phyloP scores from a whole-genome alignment of 1,140 invertebrate species.

The Nylanderia fulva region DNA sequence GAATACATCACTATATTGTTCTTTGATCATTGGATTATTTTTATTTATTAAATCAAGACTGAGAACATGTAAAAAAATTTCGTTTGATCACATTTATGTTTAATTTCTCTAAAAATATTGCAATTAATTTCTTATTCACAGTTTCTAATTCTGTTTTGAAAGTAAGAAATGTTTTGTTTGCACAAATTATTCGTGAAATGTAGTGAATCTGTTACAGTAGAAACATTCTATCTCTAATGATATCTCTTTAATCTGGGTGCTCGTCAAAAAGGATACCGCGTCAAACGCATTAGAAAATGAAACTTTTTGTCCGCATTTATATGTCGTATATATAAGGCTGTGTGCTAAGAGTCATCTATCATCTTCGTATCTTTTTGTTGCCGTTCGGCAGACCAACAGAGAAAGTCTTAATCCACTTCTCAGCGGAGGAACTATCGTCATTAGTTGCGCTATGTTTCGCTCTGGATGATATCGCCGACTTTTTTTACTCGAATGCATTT shows the following conservation, averaged over 20 bases:
- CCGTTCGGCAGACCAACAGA: slow-evolving; percentile 68
- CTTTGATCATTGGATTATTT: too few species aligned
- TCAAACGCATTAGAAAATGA: slow-evolving; percentile 41
- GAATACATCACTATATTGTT: too few species aligned
- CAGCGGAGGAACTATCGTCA: slow-evolving; percentile 60
- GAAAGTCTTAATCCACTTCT: slow-evolving; percentile 73
- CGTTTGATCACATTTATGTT: slow-evolving; percentile 7
- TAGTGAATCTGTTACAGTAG: slow-evolving; percentile 29
- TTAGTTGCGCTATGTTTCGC: slow-evolving; percentile 68
- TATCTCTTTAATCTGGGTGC: slow-evolving; percentile 38
- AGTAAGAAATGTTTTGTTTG: not conserved
- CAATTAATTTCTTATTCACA: slow-evolving; percentile 21
- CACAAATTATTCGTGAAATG: slow-evolving; percentile 24
- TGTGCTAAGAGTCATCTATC: slow-evolving; percentile 61
- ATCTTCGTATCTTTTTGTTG: slow-evolving; percentile 68
- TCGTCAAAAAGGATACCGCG: slow-evolving; percentile 36
- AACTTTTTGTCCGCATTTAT: slow-evolving; percentile 61
- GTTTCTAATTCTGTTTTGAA: slow-evolving; percentile 9
- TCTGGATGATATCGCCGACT: slow-evolving; percentile 40
- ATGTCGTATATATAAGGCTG: slow-evolving; percentile 42
- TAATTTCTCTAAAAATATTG: not conserved
- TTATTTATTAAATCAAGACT: too few species aligned
- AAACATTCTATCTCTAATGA: slow-evolving; percentile 27
- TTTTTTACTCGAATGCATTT: slow-evolving; percentile 54
- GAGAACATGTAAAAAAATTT: too few species aligned